phyloP scores from a whole-genome alignment of 1,140 invertebrate species.

The Drosophila kurseongensis region DNA sequence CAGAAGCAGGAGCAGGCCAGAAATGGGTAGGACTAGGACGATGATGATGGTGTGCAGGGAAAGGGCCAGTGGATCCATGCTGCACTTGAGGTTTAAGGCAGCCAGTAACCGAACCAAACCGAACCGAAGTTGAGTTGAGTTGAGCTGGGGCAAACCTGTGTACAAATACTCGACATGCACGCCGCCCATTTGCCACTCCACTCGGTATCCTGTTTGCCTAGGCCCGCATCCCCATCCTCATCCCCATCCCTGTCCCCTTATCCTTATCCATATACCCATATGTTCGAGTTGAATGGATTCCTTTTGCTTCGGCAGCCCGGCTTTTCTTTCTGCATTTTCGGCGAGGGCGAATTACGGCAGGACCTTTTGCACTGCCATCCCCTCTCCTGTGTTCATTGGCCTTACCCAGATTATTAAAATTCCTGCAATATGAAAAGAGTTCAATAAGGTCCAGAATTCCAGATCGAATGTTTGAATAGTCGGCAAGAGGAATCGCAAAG shows the following conservation, averaged over 20 bases:
- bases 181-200: constrained; percentile 33
- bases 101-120: constrained; percentile 27
- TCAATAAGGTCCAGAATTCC: constrained; percentile 29
- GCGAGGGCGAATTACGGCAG: constrained; percentile 13
- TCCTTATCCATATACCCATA: constrained; percentile 20
- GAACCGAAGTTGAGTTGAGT: constrained; percentile 12
- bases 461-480: constrained; percentile 16
- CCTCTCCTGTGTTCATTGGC: background rate
- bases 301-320: constrained; percentile 14
- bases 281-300: constrained; percentile 62
- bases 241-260: background rate
- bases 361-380: constrained; percentile 1
- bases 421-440: constrained; percentile 37
- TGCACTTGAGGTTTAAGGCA: constrained; percentile 68
- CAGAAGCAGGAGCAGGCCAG: constrained; percentile 34
- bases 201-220: constrained; percentile 39
- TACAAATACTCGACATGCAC: constrained; percentile 61
- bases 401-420: constrained; percentile 47
- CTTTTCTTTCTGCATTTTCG: constrained; percentile 15
- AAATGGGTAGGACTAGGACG: constrained; percentile 15
- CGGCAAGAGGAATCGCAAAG: constrained; percentile 13
- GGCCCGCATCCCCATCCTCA: background rate
- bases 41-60: constrained; percentile 4
- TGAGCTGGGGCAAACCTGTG: constrained; percentile 40
- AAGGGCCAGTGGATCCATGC: constrained; percentile 35